Evolutionary conservation across 2,797 vertebrate species (phyloP), one percentile per base, ranked within the genome.

Genomic region (Triplophysa yarkandensis): DNA sequence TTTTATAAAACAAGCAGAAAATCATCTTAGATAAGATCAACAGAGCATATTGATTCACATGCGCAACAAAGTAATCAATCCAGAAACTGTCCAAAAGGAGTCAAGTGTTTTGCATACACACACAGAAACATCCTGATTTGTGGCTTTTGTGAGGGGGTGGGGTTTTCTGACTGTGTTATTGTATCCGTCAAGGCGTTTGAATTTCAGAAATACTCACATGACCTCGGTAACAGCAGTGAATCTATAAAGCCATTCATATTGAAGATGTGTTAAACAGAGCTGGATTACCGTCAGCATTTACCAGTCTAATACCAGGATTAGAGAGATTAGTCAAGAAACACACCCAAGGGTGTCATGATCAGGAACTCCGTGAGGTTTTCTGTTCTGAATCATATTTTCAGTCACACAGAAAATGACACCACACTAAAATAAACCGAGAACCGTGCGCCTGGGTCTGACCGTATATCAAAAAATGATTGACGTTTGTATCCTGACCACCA

Each of bases 251-350:
- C 48, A 48, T 63, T 78, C 71, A 68, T 67, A 69, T 50, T 27
- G 19, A 68, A 66, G 58, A 81, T 83, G 71, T 86, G 81, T 80
- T 82, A 83, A 86, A 87, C 89, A 86, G 84, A 80, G 82, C 83
- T 87, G 88, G 88, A 90, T 90, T 90, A 90, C 80, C 81, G 84
- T 84, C 86, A 86, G 87, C 85, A 89, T 88, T 89, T 88, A 87
- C 86, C 86, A 87, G 86, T 86, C 82, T 88, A 88, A 88, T 88
- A 86, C 81, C 75, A 77, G 90, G 90, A 91, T 91, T 91, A 90
- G 74, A 75, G 63, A 83, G 86, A 81, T 91, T 88, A 89, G 84
- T 87, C 83, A 88, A 84, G 81, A 80, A 87, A 86, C 85, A 88
- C 85, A 86, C 88, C 85, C 85, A 81, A 73, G 79, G 84, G 86